Conservation (phyloP, 2,888 invertebrate species). For the Halictus ligatus region DNA sequence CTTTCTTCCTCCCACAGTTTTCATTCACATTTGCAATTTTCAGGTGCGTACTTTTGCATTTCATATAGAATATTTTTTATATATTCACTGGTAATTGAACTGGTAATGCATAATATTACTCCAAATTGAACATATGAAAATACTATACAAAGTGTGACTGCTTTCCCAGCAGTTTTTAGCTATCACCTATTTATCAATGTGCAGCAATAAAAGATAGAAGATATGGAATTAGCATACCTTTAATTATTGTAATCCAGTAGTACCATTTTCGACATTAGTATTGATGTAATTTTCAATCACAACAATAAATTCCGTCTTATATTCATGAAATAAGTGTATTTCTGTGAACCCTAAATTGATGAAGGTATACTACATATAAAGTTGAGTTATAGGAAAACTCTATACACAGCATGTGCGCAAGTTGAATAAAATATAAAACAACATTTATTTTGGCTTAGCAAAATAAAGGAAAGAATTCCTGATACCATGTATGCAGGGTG, state of each 20-base stretch:
- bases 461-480: too few species aligned
- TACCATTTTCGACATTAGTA: not conserved
- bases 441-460: too few species aligned
- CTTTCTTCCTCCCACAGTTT: not conserved
- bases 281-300: not conserved
- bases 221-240: not conserved
- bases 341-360: not conserved
- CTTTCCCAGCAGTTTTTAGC: too few species aligned
- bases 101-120: too few species aligned
- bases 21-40: not conserved
- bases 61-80: not conserved
- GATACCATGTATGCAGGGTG: too few species aligned
- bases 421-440: not conserved
- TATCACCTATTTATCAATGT: not conserved
- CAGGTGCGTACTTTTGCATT: not conserved
- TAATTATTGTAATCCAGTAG: not conserved
- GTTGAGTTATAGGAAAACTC: too few species aligned
- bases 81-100: not conserved
- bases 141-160: too few species aligned
- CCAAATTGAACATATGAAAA: too few species aligned
- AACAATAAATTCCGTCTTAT: not conserved
- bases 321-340: not conserved
- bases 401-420: not conserved
- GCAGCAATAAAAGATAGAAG: not conserved
- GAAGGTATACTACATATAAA: too few species aligned